Evolutionary conservation across 2,797 vertebrate genomes (phyloP).

Genomic region (Poecile montanus): DNA sequence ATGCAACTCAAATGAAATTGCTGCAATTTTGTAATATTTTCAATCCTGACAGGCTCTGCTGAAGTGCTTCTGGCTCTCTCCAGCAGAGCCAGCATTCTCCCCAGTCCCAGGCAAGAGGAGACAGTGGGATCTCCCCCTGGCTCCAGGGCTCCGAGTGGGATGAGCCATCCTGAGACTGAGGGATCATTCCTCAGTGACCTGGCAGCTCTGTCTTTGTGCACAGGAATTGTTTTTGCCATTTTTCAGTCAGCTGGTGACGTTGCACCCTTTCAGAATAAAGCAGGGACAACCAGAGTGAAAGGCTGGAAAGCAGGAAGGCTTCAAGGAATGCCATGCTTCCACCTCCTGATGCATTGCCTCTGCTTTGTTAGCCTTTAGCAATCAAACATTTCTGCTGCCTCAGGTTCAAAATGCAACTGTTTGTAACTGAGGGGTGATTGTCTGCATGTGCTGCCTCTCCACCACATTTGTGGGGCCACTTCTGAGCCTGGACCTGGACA

Average conservation of each 20-base stretch:
- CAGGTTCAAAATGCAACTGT: not conserved
- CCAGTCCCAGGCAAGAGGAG: not conserved
- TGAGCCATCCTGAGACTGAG: not conserved
- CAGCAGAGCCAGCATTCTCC: not conserved
- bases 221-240: not conserved
- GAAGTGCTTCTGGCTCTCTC: not conserved
- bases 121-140: fast-evolving
- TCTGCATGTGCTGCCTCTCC: not conserved
- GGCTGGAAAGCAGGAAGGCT: not conserved
- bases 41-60: not conserved
- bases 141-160: not conserved
- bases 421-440: not conserved
- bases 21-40: not conserved
- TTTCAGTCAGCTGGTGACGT: not conserved
- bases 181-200: not conserved
- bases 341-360: not conserved
- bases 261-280: not conserved
- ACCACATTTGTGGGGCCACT: not conserved
- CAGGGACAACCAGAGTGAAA: not conserved
- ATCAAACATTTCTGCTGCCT: not conserved
- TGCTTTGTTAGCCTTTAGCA: not conserved
- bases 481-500: not conserved
- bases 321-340: not conserved
- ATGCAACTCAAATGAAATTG: not conserved
- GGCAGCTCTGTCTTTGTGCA: not conserved